Percentiles rank a stretch among this genome's conserved stretches.
Conservation (phyloP, 2,797 vertebrate species). For the Oreochromis mossambicus region DNA sequence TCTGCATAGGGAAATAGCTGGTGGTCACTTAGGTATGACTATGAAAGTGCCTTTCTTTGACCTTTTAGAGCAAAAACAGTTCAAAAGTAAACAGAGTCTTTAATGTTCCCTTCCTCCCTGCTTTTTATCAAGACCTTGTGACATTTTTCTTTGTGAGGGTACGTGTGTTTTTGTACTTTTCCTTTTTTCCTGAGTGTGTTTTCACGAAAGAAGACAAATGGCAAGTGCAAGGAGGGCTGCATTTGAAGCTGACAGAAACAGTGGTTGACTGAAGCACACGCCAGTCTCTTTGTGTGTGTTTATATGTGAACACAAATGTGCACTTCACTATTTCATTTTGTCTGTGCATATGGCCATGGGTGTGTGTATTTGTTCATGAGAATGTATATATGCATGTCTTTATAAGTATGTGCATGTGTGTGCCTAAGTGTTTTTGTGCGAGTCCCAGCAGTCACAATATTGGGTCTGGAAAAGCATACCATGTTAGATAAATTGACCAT, state of each 20-base stretch:
- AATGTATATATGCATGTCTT: conserved; percentile 25
- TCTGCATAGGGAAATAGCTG: conserved; percentile 5
- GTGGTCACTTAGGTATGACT: conserved; percentile 33
- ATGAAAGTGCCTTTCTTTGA: conserved; percentile 47
- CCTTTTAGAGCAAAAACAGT: conserved; percentile 50
- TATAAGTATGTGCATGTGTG: conserved; percentile 21
- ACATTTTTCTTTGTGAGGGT: conserved; percentile 59
- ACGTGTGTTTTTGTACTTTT: conserved; percentile 24
- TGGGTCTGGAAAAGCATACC: conserved; percentile 73
- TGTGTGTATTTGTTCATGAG: conserved; percentile 14
- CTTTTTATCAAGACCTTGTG: conserved; percentile 66
- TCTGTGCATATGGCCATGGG: not conserved
- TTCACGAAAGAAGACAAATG: conserved; percentile 64
- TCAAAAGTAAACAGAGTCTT: conserved; percentile 59
- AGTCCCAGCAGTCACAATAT: conserved; percentile 38
- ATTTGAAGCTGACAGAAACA: conserved; percentile 64
- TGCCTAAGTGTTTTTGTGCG: conserved; percentile 44
- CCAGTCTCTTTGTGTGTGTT: conserved; percentile 22
- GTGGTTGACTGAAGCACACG: conserved; percentile 29
- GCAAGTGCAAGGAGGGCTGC: conserved; percentile 52
- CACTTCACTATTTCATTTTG: conserved; percentile 12
- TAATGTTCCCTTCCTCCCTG: conserved; percentile 62
- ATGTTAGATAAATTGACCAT: conserved; percentile 77
- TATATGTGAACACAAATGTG: conserved; percentile 29
- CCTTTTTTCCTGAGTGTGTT: conserved; percentile 48